A percentile compares a stretch with the other conserved stretches of the same genome.
These are phyloP conservation scores for Caenorhabditis auriculariae DNA, from an alignment of 2,888 invertebrate species.

Conservation along the genomic window DNA sequence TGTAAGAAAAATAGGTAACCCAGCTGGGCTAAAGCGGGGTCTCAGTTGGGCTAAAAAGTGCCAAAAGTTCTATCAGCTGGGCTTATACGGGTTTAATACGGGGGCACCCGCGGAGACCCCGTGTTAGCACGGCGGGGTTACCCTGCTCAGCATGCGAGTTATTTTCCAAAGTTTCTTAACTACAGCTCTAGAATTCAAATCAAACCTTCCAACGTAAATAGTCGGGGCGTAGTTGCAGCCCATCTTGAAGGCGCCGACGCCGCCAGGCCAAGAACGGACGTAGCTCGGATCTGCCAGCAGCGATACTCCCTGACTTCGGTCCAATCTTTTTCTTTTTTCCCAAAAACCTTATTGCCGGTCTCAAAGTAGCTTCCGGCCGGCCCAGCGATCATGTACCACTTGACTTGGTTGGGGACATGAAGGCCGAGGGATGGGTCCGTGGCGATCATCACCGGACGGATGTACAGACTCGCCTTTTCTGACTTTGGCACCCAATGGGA, in stretches of 20 bases:
- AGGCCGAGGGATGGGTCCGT: conserved; percentile 77
- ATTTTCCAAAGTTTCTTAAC: too few relatives aligned
- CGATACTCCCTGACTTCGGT: conserved; percentile 75
- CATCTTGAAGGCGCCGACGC: conserved; percentile 90
- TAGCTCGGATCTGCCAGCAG: conserved; percentile 87
- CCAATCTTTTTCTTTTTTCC: background rate
- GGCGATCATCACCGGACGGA: conserved; percentile 91
- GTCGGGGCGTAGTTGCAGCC: conserved; percentile 75
- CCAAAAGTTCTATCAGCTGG: too few relatives aligned
- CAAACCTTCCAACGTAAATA: too few relatives aligned
- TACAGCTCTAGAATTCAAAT: too few relatives aligned
- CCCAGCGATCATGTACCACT: conserved; percentile 84
- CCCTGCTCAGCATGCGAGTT: too few relatives aligned
- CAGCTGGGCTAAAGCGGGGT: too few relatives aligned
- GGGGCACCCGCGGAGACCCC: too few relatives aligned
- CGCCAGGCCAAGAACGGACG: conserved; percentile 78
- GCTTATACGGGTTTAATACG: too few relatives aligned
- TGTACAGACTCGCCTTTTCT: conserved; percentile 81
- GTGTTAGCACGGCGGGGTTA: too few relatives aligned
- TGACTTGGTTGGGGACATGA: conserved; percentile 79
- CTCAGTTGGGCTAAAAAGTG: too few relatives aligned
- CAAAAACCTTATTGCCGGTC: conserved; percentile 73
- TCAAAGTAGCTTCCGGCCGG: conserved; percentile 94
- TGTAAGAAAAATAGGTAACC: too few relatives aligned
- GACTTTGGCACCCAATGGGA: conserved; percentile 95